Evolutionary conservation across 2,113 vertebrate species (phyloP).

Genomic region (Fulmarus glacialis): DNA sequence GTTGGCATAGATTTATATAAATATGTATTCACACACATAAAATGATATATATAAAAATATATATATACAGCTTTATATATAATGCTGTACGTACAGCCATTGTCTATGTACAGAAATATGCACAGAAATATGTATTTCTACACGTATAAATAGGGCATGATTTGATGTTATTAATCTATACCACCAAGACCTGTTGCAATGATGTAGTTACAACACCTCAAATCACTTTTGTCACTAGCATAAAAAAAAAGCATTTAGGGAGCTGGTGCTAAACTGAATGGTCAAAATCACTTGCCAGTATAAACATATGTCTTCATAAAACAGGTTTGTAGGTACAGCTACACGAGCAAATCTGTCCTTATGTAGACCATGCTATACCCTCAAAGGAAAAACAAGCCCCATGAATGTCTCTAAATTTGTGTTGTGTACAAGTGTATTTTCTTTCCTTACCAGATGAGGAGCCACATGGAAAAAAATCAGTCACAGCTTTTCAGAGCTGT

Average conservation of each 20-base stretch:
- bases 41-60: not conserved
- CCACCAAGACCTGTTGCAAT: not conserved
- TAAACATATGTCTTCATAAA: not conserved
- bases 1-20: not conserved
- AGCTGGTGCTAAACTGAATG: not conserved
- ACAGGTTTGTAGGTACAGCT: not conserved
- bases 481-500: not conserved
- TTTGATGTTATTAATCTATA: not conserved
- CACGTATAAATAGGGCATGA: not conserved
- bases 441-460: not conserved
- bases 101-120: not conserved
- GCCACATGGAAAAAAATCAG: not conserved
- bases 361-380: not conserved
- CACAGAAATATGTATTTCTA: not conserved
- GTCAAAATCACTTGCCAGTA: not conserved
- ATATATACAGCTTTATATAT: not conserved
- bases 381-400: not conserved
- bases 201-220: not conserved
- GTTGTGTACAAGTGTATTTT: not conserved
- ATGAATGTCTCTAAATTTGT: not conserved
- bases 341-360: not conserved
- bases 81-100: not conserved
- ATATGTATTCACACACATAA: not conserved
- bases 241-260: not conserved
- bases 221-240: not conserved